Conservation (phyloP, 1,140 invertebrate genomes). For the Scaptomyza montana region DNA sequence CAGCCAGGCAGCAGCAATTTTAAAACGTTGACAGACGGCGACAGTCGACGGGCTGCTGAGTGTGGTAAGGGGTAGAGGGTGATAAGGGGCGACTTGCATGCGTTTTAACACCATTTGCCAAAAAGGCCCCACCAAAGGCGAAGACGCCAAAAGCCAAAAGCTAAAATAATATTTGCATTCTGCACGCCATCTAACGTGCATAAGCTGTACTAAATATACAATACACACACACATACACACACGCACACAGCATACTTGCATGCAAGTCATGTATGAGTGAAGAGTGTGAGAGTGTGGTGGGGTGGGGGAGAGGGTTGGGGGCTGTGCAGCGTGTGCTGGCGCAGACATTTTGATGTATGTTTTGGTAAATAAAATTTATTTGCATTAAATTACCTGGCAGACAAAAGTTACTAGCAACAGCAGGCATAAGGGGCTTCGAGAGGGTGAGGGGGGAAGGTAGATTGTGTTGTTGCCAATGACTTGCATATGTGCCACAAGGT, state of each 20-base stretch:
- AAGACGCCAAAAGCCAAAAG: slow-evolving; percentile 67
- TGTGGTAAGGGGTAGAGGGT: slow-evolving; percentile 4
- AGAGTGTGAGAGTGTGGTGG: no score
- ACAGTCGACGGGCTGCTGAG: slow-evolving; percentile 57
- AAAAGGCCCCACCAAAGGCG: slow-evolving; percentile 43
- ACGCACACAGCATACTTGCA: slow-evolving; percentile 36
- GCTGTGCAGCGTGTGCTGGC: slow-evolving; percentile 50
- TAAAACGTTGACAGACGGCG: slow-evolving; percentile 73
- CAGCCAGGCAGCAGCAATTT: slow-evolving; percentile 67
- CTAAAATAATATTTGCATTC: slow-evolving; percentile 82
- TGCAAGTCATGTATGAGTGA: slow-evolving; percentile 16
- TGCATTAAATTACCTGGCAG: slow-evolving; percentile 80
- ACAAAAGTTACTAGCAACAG: slow-evolving; percentile 38
- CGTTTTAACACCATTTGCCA: slow-evolving; percentile 79
- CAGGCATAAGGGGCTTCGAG: slow-evolving; percentile 26
- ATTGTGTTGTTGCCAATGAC: slow-evolving; percentile 28
- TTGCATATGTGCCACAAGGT: slow-evolving; percentile 49
- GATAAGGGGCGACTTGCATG: slow-evolving; percentile 51
- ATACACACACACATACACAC: slow-evolving; percentile 30
- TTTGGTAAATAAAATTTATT: slow-evolving; percentile 82
- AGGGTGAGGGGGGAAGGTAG: not conserved
- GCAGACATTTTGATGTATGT: slow-evolving; percentile 82
- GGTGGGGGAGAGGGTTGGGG: not conserved
- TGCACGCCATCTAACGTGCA: slow-evolving; percentile 80
- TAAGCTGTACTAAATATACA: slow-evolving; percentile 55